Base-by-base conservation (phyloP, 1,140 invertebrate genomes). In the Carcinoscorpius rotundicauda region DNA sequence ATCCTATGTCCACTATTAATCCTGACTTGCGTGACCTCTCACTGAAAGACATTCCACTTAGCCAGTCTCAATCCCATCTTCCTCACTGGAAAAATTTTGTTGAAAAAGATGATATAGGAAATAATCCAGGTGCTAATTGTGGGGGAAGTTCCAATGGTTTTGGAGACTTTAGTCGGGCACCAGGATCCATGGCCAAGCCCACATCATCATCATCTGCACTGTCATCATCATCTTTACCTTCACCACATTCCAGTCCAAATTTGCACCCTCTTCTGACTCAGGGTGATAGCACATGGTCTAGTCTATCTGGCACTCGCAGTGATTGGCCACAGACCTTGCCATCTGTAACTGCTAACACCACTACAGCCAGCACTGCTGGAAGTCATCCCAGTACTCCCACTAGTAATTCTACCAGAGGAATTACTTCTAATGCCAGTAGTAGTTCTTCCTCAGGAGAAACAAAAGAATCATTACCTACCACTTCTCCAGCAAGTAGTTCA, bases 51-150 rank as follows among this genome's bases (percentile, higher is more conserved):
- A 68, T 67, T 64, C 64, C 68, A 48, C 72, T 73, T 63, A 75
- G 64, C 62, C 69, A 72, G 71, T 63, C 86, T 72, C 88, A 92
- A 75, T 95, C 91, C 49, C 83, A 91, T 69, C 82, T 96, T 68
- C 93, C 84, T 72, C 92, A 96, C 78, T 96, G 93, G 93, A 94
- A 93, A 76, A 79, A 92, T 72, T 88, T 90, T 55, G 74, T 78
- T 53, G 80, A 93, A 72, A 91, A 93, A 74, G 93, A 94, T 75
- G 69, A 70, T 61, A 51, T 53, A n/a, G 63, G 4, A 60, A 64
- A 53, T 48, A 57, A 51, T 50, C 57, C 50, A 49, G 51, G 49
- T 48, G 48, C 11, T 49, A 11, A 29, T n/a, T n/a, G n/a, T n/a
- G 53, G 53, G 6, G 53, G 53, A 8, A 55, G n/a, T n/a, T 73